Base-by-base conservation (phyloP, 2,797 vertebrate genomes). In the Cuculus canorus region DNA sequence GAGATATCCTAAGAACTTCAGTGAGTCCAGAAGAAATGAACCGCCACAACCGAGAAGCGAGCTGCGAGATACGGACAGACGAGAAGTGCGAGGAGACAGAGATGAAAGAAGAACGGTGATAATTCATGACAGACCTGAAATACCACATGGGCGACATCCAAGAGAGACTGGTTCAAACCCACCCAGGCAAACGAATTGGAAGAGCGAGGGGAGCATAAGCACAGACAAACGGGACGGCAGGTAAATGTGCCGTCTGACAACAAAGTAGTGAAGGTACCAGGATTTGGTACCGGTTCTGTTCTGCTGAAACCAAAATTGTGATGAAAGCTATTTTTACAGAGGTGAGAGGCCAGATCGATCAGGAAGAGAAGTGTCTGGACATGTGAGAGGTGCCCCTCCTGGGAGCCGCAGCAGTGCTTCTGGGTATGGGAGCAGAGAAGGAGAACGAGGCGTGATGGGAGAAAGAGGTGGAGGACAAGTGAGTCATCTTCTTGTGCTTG, bases 1-100 rank as follows among this genome's bases (percentile, higher is more conserved):
- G 63, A 98, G 99, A 10, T 99, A 99, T 73, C 98, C 98, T 17
- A 99, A 99, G 97, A 98, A 95, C 95, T 99, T 99, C 90, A 98
- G 98, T 28, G 97, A 98, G 1, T 98, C 99, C 33, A 98, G 99
- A 88, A 98, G 99, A 92, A 94, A 98, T 5, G 99, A 99, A 64
- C 97, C 98, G 7, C 97, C 97, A 3, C 98, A 98, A 11, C 97
- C 98, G 3, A 98, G 99, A 19, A 88, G 97, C 3, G 99, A 99
- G 70, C 98, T 99, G 15, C 97, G 99, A 32, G 99, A 99, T 95
- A 97, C 98, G 0, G 99, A 99, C 92, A 98, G 99, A 41, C 97
- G 99, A 61, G 99, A 99, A 78, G 97, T 99, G 30, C 98, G 99
- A 17, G 99, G 98, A 14, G 99, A 99, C 82, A 96, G 99, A 33